Evolutionary conservation across 2,888 invertebrate species (phyloP), one percentile per base, ranked within the genome.

Genomic region (Lottia gigantea): DNA sequence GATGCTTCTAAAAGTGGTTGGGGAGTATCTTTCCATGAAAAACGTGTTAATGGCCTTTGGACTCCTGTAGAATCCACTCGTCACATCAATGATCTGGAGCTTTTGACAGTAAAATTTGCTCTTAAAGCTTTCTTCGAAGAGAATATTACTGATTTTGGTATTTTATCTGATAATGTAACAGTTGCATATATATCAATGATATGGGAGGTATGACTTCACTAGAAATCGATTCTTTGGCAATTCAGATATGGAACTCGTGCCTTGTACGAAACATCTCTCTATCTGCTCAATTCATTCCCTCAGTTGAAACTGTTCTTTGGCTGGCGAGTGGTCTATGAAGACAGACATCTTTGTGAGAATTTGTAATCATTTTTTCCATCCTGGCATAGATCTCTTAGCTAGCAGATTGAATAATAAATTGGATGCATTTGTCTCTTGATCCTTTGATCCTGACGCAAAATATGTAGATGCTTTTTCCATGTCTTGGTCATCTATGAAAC

Each of bases 321-420:
- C 55, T 23, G 67, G 40, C n/a, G 62, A 66, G 19, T 70, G 70
- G 70, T 61, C 23, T 31, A 19, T 64, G 16, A 61, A 67, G 46
- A 40, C 4, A 31, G 46, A 26, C 12, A 65, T 68, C 19, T 71
- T 62, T 67, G 15, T 26, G 15, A 46, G 65, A 1, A 65, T 65
- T 49, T 61, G 68, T 47, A 45, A 49, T 3, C 68, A 75, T 15
- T 73, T 64, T 19, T 76, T 76, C 67, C n/a, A 16, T 6, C 72
- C 76, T 46, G 66, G 73, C 25, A 70, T 73, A 19, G 75, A 75
- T 68, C 31, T 75, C 12, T 78, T 78, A 72, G 71, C 66, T n/a
- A 62, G 45, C n/a, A 25, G 68, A 14, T n/a, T 68, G 14, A 71
- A 72, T 65, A 46, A 55, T 25, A 55, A 71, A 62, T 12, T 65